Conservation (phyloP, 2,113 vertebrate genomes). For the Syngnathus floridae region DNA sequence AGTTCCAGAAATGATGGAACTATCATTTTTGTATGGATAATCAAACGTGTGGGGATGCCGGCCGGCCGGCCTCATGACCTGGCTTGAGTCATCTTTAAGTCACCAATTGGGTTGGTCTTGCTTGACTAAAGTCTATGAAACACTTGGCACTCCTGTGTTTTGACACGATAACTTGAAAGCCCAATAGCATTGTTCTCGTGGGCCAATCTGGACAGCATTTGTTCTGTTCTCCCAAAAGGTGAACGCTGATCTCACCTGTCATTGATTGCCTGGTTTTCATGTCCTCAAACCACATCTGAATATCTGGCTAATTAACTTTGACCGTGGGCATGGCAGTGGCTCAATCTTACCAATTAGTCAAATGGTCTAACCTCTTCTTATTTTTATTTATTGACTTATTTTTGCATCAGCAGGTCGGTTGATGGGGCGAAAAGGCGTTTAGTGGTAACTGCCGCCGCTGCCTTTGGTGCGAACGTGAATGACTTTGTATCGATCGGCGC, state of each 20-base stretch:
- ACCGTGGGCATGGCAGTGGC: constrained; percentile 53
- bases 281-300: constrained; percentile 58
- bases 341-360: constrained; percentile 65
- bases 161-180: no score
- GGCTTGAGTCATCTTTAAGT: no score
- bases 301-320: constrained; percentile 69
- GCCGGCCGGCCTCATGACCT: no score
- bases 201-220: constrained; percentile 7
- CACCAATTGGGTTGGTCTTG: no score
- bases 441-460: constrained; percentile 54
- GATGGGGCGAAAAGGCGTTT: constrained; percentile 52
- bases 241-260: constrained; percentile 31
- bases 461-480: constrained; percentile 69
- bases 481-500: constrained; percentile 71
- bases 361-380: constrained; percentile 60
- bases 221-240: constrained; percentile 23
- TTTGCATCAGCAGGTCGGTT: constrained; percentile 55
- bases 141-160: no score
- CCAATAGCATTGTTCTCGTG: no score
- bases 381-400: not conserved
- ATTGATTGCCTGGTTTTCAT: constrained; percentile 44
- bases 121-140: no score
- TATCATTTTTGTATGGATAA: no score
- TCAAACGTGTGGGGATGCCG: no score
- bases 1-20: constrained; percentile 33